These are phyloP conservation scores for Caenorhabditis wallacei DNA, from an alignment of 2,888 invertebrate species.

Conservation along the genomic window DNA sequence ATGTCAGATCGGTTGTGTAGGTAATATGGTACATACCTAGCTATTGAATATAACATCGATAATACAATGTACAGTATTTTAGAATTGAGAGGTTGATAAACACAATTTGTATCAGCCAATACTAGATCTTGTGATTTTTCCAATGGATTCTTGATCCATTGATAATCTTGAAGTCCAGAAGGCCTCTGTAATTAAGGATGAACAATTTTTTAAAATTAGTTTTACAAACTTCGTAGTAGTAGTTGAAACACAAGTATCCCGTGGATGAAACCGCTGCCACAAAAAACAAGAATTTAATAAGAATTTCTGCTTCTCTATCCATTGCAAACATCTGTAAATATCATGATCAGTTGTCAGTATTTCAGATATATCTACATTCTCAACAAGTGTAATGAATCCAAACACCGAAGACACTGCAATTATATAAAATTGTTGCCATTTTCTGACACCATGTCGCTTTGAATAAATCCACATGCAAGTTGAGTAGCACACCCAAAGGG, in stretches of 20 bases:
- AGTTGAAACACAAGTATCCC: constrained; percentile 16
- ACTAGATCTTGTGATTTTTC: background rate
- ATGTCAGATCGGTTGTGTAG: background rate
- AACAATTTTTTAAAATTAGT: background rate
- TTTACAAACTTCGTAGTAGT: constrained; percentile 23
- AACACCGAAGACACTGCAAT: constrained; percentile 4
- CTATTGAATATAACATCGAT: background rate
- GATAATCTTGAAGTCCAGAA: background rate
- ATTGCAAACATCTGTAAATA: constrained; percentile 14
- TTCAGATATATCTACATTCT: constrained; percentile 6
- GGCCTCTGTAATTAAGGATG: constrained; percentile 27
- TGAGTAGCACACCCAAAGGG: constrained; percentile 1
- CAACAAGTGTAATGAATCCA: background rate
- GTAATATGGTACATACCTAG: too few species aligned
- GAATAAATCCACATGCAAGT: constrained; percentile 41
- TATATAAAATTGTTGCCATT: constrained; percentile 32
- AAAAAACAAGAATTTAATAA: constrained; percentile 6
- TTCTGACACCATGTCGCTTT: constrained; percentile 35
- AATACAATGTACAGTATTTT: background rate
- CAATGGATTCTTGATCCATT: constrained; percentile 14
- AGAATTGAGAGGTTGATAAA: constrained; percentile 27
- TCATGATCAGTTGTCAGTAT: background rate
- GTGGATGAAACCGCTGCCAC: background rate
- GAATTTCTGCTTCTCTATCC: background rate
- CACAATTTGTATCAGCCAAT: background rate